Base-by-base conservation (phyloP, 64 coral and sea anemone genomes). In the Actinia tenebrosa region DNA sequence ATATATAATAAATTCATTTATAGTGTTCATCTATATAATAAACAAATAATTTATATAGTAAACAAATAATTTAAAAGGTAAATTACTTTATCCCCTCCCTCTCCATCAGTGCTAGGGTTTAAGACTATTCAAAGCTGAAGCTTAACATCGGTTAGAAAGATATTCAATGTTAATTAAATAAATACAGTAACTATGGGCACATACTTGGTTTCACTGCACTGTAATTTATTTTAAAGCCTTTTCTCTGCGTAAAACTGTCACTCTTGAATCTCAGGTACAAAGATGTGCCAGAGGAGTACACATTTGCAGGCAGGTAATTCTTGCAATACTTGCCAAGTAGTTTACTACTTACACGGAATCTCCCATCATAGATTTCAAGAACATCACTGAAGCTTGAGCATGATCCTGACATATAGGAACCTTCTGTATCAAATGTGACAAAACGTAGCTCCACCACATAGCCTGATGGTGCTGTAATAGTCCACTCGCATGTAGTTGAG, bases 321-420 rank as follows among this genome's bases (percentile, higher is more conserved):
- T 47, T 54, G 27, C 80, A 84, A 53, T 84, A 85, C 69, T 16
- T 85, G 13, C 82, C 82, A 78, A 85, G 53, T 16, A 90, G 69
- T 4, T 44, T 53, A 66, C 45, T 52, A 81, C 17, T 89, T 8
- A 37, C 69, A 2, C 42, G 22, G n/a, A 2, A 30, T 3, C 75
- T 83, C 10, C 89, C 89, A 78, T 90, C 83, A 53, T 83, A 55
- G 55, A 90, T 61, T 30, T 59, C 62, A 18, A 90, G 16, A 46
- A 53, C 78, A 63, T 90, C 81, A 77, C 75, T 43, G 22, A 18
- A 85, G 77, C 82, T 60, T 5, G 64, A 20, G 3, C 37, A 84
- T 9, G 52, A 19, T n/a, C 23, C 47, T 45, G 59, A 58, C 3
- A 8, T 22, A 15, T 13, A 37, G 50, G 5, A 50, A 9, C 50